A percentile compares a stretch with the other conserved stretches of the same genome.
Evolutionary conservation across 2,113 vertebrate species (phyloP).

Genomic region (Terrapene triunguis): DNA sequence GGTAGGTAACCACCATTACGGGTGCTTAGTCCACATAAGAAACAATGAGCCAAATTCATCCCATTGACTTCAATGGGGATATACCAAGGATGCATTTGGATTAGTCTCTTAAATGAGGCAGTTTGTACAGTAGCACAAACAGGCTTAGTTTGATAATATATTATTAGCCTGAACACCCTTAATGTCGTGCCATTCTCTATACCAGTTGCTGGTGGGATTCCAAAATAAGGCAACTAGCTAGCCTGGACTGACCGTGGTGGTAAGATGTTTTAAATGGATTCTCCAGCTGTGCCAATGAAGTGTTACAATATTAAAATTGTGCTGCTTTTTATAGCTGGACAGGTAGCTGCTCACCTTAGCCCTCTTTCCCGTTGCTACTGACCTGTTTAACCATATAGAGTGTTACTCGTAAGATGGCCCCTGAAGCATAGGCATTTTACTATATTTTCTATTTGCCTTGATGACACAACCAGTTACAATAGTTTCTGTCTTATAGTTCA

Average conservation of each 20-base stretch:
- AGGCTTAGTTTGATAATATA: not conserved
- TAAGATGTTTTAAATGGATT: not conserved
- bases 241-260: not conserved
- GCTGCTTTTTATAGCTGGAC: not conserved
- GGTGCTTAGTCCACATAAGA: not conserved
- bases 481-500: not conserved
- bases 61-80: not conserved
- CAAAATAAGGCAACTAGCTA: not conserved
- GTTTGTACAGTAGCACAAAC: not conserved
- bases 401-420: not conserved
- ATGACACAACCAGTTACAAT: not conserved
- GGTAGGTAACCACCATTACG: constrained; percentile 77
- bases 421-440: not conserved
- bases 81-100: constrained; percentile 2
- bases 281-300: not conserved
- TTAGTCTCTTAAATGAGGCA: not conserved
- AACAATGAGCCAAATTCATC: not conserved
- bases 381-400: not conserved
- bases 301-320: not conserved
- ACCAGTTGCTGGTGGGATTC: not conserved
- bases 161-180: not conserved
- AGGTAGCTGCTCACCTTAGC: not conserved
- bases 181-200: not conserved
- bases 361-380: not conserved
- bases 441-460: not conserved